Conservation (phyloP, 2,888 invertebrate species). For the Branchinecta sandiegonensis region DNA sequence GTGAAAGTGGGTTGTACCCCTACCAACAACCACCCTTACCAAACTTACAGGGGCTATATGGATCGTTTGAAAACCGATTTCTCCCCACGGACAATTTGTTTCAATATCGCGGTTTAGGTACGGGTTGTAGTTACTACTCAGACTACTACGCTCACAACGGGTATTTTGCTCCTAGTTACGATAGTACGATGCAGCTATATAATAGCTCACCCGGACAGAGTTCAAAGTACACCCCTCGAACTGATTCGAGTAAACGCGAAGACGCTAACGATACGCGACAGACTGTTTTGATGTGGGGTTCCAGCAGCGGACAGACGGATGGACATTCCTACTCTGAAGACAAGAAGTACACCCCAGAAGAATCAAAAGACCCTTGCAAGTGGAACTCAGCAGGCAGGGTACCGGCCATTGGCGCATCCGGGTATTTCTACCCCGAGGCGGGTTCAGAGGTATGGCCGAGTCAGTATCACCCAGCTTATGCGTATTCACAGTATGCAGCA, state of each 20-base stretch:
- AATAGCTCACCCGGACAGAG: not conserved
- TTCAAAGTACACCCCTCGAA: not conserved
- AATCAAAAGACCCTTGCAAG: slow-evolving; percentile 21
- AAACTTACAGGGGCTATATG: slow-evolving; percentile 35
- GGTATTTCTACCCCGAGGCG: slow-evolving; percentile 31
- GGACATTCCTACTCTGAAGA: slow-evolving; percentile 26
- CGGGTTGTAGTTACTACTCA: slow-evolving; percentile 25
- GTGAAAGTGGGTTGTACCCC: slow-evolving; percentile 40
- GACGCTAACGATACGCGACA: slow-evolving; percentile 49
- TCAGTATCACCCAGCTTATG: slow-evolving; percentile 21
- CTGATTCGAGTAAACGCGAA: not conserved
- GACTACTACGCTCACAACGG: slow-evolving; percentile 34
- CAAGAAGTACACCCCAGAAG: slow-evolving; percentile 9
- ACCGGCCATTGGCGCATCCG: slow-evolving; percentile 17
- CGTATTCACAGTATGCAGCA: slow-evolving; percentile 15
- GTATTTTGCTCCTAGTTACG: slow-evolving; percentile 24
- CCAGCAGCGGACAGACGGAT: slow-evolving; percentile 26
- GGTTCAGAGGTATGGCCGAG: slow-evolving; percentile 46
- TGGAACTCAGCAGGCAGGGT: slow-evolving; percentile 26
- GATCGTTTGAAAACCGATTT: slow-evolving; percentile 49
- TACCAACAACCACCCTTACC: slow-evolving; percentile 52
- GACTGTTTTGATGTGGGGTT: slow-evolving; percentile 86
- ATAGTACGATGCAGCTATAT: slow-evolving; percentile 18
- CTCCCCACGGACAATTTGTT: slow-evolving; percentile 66
- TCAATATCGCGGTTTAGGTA: slow-evolving; percentile 33